phyloP scores from a whole-genome alignment of 2,888 invertebrate genomes.

The Yponomeuta cagnagella region DNA sequence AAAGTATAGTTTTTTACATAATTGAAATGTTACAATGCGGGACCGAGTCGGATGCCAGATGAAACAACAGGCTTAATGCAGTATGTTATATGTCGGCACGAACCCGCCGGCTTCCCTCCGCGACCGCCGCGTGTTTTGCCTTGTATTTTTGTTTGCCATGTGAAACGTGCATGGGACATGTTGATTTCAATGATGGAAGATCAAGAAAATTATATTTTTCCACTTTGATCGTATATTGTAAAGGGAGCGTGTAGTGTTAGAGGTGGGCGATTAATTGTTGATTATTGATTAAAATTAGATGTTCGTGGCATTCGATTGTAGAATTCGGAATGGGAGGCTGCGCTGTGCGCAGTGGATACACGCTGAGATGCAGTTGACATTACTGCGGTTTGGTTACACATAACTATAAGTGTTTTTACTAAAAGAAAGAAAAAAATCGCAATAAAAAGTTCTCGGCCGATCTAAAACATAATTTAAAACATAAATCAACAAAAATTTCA shows the following conservation, averaged over 20 bases:
- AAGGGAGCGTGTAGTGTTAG: conserved; percentile 70
- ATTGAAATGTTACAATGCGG: no score
- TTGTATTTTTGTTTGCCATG: conserved; percentile 61
- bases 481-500: no score
- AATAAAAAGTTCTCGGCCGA: no score
- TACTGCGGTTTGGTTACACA: background rate
- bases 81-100: background rate
- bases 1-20: no score
- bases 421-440: no score
- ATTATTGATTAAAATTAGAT: conserved; percentile 74
- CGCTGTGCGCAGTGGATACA: background rate
- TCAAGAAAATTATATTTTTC: conserved; percentile 68
- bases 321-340: conserved; percentile 28
- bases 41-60: no score
- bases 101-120: background rate
- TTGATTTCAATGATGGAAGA: conserved; percentile 61
- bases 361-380: background rate
- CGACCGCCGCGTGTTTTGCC: conserved; percentile 39
- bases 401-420: no score
- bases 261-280: conserved; percentile 72
- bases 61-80: no score
- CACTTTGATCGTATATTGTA: conserved; percentile 63
- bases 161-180: conserved; percentile 51
- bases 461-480: no score
- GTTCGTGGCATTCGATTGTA: conserved; percentile 67